Evolutionary conservation across 2,797 vertebrate species (phyloP), one percentile per base, ranked within the genome.

Genomic region (Xyrichtys novacula): DNA sequence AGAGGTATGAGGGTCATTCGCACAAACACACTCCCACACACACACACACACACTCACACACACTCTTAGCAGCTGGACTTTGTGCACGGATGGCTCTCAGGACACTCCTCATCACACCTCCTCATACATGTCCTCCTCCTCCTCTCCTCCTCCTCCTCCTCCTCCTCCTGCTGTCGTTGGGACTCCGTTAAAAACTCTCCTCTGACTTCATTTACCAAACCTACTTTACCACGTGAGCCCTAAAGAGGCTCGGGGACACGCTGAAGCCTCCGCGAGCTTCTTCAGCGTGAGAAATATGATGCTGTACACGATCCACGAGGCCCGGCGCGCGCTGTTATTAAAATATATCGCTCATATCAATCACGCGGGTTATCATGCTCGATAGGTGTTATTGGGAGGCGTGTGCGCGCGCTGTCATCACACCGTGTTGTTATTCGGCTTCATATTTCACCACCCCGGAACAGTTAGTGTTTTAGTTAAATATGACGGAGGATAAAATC

Each of bases 131-230:
- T 34, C 32, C 32, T 34, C 32, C 49, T 53, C n/a, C n/a, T n/a
- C n/a, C n/a, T n/a, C 22, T 63, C 57, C 29, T 28, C 15, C 23
- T 47, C 53, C 46, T 43, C 38, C 56, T 52, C n/a, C 22, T 63
- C 57, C 29, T 28, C 15, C 23, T 47, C 53, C 46, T 43, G 40
- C 56, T 52, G 44, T 14, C 12, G 16, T 1, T 44, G 47, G 25
- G 23, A 48, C 58, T 60, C 71, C 28, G 63, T 80, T 82, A 71
- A 81, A 61, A 76, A 69, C 71, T 71, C 83, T 87, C 83, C 1
- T 0, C 71, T 85, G 85, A 76, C 76, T 85, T 80, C 52, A 65
- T 84, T 78, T 80, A 71, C 80, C 65, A 60, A 77, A 58, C 71
- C 76, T 81, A 73, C 71, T 74, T 78, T 61, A 74, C 64, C 76